phyloP scores from a whole-genome alignment of 2,113 vertebrate species.

The Aleadryas rufinucha region DNA sequence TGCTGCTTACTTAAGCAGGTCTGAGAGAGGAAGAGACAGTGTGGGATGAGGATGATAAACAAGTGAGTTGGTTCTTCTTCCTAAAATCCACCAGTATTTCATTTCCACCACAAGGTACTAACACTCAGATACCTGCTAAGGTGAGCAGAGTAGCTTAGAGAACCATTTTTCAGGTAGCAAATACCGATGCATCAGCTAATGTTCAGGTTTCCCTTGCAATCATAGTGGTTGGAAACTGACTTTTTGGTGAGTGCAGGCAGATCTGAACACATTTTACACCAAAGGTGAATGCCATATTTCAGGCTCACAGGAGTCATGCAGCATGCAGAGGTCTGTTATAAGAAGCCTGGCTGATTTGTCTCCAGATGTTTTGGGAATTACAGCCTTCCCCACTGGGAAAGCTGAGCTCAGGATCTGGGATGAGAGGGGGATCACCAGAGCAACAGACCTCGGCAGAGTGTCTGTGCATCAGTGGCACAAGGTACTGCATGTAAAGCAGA shows the following conservation, averaged over 20 bases:
- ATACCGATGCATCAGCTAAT: not conserved
- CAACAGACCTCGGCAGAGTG: not conserved
- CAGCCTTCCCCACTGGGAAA: not conserved
- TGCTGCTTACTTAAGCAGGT: not conserved
- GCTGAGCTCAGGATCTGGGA: not conserved
- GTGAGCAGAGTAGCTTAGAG: not conserved
- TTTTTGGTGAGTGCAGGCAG: not conserved
- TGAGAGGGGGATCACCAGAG: not conserved
- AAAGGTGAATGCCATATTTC: not conserved
- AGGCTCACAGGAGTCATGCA: not conserved
- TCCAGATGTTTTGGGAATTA: not conserved
- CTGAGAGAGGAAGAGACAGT: not conserved
- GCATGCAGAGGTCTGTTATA: not conserved
- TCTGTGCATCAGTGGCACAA: accelerated
- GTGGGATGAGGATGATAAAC: not conserved
- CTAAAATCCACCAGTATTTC: not conserved
- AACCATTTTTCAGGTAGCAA: not conserved
- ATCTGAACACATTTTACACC: not conserved
- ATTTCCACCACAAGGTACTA: not conserved
- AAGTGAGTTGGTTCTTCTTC: not conserved
- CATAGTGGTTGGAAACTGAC: not conserved
- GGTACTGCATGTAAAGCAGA: not conserved
- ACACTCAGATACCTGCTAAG: not conserved
- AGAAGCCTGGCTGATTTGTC: not conserved
- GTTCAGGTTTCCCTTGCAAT: not conserved